Base-by-base conservation (phyloP, 2,888 invertebrate species). In the Willowsia nigromaculata region DNA sequence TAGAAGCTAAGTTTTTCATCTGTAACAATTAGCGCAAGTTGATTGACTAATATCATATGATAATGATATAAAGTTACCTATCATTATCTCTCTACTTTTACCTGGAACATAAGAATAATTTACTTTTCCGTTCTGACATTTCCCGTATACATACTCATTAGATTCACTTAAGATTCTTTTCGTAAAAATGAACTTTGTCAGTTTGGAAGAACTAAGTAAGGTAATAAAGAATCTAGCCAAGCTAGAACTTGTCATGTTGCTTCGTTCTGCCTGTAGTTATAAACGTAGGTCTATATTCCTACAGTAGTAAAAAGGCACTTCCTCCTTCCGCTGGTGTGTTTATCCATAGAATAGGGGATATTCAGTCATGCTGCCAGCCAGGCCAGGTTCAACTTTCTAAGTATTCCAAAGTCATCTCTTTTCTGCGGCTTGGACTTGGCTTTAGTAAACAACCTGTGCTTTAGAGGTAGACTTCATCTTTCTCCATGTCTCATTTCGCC, bases 391-490 rank as follows among this genome's bases (percentile, higher is more conserved):
- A 37, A 68, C 68, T 18, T n/a, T 15, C 37, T 37, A 37, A n/a
- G 37, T 40, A 68, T 37, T 68, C 25, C 68, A 68, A 37, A 68
- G 18, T 27, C 76, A 47, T 50, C 30, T 53, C 50, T 71, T 84
- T 71, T 84, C 71, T 71, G 84, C 25, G 71, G 84, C 71, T 40
- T 68, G 68, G 68, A 62, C 68, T 68, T 65, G 65, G 15, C 5
- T 33, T 83, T 47, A 3, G 50, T 50, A 50, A 71, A 53, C 83
- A 83, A 83, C 68, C 68, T 83, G 83, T 83, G 33, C n/a, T 83
- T 68, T n/a, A n/a, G n/a, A 68, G 6, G 33, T 65, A 56, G 56
- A 56, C 56, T 56, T 56, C 56, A 59, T 59, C 59, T 59, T 59
- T 27, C 59, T 25, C 5, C 27, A n/a, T 59, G 25, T 1, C 9